Percentiles rank a stretch among this genome's conserved stretches.
phyloP scores from a whole-genome alignment of 2,888 invertebrate genomes.

The Harpalus rubripes region DNA sequence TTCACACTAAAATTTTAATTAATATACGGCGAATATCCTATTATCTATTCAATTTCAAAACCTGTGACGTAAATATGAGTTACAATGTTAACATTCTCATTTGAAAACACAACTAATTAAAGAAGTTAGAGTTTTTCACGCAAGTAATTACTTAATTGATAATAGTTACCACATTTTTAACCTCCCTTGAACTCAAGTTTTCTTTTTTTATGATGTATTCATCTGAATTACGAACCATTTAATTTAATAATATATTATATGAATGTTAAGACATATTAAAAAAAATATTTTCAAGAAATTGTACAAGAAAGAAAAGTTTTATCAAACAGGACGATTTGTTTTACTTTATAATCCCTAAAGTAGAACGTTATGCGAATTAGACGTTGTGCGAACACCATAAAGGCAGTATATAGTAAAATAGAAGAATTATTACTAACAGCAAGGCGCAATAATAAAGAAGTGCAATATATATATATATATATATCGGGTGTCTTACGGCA shows the following conservation, averaged over 20 bases:
- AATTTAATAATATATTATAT: conserved; percentile 8
- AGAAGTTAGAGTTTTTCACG: conserved; percentile 19
- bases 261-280: neutral
- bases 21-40: conserved; percentile 21
- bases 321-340: too few relatives aligned
- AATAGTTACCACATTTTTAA: conserved; percentile 42
- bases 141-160: conserved; percentile 23
- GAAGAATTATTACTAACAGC: too few relatives aligned
- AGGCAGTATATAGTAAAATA: too few relatives aligned
- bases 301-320: neutral
- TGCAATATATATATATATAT: too few relatives aligned
- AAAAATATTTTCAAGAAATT: neutral
- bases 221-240: conserved; percentile 1
- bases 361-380: too few relatives aligned
- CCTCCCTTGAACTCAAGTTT: conserved; percentile 35
- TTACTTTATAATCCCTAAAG: too few relatives aligned
- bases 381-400: too few relatives aligned
- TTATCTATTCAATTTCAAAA: conserved; percentile 32
- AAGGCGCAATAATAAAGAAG: too few relatives aligned
- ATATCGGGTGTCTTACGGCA: too few relatives aligned
- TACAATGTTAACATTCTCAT: conserved; percentile 5
- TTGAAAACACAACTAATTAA: conserved; percentile 19
- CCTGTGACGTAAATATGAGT: conserved; percentile 32
- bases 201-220: conserved; percentile 30
- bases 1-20: conserved; percentile 36